Base-by-base conservation (phyloP, 2,113 vertebrate species). In the Epinephelus moara region DNA sequence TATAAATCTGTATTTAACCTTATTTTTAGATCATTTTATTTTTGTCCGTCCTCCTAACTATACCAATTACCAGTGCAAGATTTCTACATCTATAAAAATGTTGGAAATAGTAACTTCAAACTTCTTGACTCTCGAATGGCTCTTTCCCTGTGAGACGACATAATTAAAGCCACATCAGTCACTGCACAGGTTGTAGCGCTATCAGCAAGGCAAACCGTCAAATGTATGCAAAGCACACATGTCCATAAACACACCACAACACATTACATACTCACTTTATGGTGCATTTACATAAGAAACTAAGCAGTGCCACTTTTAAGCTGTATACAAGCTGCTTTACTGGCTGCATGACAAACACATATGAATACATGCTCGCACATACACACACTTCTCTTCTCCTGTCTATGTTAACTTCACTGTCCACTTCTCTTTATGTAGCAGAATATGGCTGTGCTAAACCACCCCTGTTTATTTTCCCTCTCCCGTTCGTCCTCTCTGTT, bases 261-360 rank as follows among this genome's bases (percentile, higher is more conserved):
- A 75, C 53, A 18, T 68, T 64, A 79, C 74, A 45, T 40, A 64
- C 68, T 82, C 40, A n/a, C 53, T 72, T 80, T 45, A 62, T 4
- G 4, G 37, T 33, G 9, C 30, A 33, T 76, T 63, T 70, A 56
- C 66, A 79, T 71, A 60, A 69, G 53, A 50, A 50, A 56, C 14
- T 15, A 62, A 40, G 13, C 11, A 49, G 52, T 40, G 42, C 15
- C 71, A 33, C 27, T 45, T 70, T 70, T 21, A 19, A 66, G 11
- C 23, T 50, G 8, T 21, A 15, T 78, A 23, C 17, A 47, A 40
- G 50, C 33, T 60, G 55, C 33, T 56, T 6, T 42, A 40, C 47
- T 62, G 23, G 14, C 62, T 42, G 2, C 47, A 56, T 25, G 50
- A 33, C 47, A 40, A 12, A 30, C 47, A 52, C 42, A 55, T 4